Evolutionary conservation across 2,888 invertebrate species (phyloP), one percentile per base, ranked within the genome.

Genomic region (Cabera pusaria): DNA sequence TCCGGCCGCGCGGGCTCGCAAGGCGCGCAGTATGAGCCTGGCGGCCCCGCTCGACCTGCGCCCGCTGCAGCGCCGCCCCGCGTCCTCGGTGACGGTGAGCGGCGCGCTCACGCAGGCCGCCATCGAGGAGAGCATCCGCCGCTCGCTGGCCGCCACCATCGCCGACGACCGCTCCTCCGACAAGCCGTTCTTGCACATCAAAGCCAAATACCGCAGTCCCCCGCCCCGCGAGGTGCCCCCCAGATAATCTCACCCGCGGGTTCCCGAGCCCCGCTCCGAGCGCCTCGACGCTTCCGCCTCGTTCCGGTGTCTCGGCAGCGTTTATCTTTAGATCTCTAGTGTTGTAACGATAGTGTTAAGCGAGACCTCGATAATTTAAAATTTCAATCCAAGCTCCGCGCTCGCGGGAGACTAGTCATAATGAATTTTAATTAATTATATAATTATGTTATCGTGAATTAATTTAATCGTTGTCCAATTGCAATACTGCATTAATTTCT

Each of bases 161-260:
- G 76, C 69, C n/a, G 83, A 81, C 52, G 67, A 76, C 44, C 69
- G 59, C 39, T 65, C 67, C 23, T 53, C 81, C 44, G 89, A 90
- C 60, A 87, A 90, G 56, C 87, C 90, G 52, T 93, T 92, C 76
- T 84, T 93, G 57, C 93, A 93, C 84, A 93, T 93, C 67, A 91
- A 93, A 66, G 93, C 93, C 73, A 94, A 94, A 76, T 94, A 93
- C 73, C 90, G 93, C 61, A 93, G 93, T 78, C 91, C 93, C 36
- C 92, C 93, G 46, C 91, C 92, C 56, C 77, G 91, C 28, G 90
- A 90, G 67, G 86, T 90, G 18, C 92, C 93, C 27, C 90, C 92
- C 39, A 88, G 90, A 89, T 90, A 89, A 86, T 40, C n/a, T n/a
- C n/a, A n/a, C n/a, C n/a, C n/a, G 32, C 6, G 3, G 5, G 5